Evolutionary conservation across 2,797 vertebrate species (phyloP).

Genomic region (Tragelaphus oryx): DNA sequence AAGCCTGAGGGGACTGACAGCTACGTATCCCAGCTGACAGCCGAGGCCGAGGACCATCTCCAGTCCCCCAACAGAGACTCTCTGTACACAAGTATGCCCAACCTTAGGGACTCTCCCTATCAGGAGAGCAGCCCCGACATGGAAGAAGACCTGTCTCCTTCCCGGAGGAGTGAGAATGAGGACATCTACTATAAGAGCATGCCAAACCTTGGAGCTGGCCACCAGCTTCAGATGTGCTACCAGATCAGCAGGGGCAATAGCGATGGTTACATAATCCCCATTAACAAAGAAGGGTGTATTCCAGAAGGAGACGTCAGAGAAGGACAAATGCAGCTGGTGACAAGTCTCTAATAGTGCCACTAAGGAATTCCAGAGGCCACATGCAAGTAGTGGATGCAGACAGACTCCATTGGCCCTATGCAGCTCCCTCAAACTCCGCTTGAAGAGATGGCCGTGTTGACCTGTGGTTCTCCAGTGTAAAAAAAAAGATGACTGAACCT

Average conservation of each 20-base stretch:
- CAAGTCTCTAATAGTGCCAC: constrained; percentile 94
- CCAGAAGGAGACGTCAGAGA: constrained; percentile 97
- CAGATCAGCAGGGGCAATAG: constrained; percentile 96
- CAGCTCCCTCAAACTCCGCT: constrained; percentile 76
- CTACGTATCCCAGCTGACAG: constrained; percentile 90
- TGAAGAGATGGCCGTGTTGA: constrained; percentile 81
- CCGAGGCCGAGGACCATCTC: constrained; percentile 89
- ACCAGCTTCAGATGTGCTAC: constrained; percentile 97
- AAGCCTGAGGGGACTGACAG: constrained; percentile 90
- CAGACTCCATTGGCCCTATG: constrained; percentile 74
- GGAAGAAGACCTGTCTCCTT: constrained; percentile 94
- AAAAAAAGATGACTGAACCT: constrained; percentile 82
- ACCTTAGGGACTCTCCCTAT: constrained; percentile 96
- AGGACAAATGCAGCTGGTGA: constrained; percentile 99
- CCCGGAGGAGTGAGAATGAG: constrained; percentile 93
- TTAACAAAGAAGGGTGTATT: constrained; percentile 93
- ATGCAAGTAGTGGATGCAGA: constrained; percentile 75
- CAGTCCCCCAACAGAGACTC: constrained; percentile 99
- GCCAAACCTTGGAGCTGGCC: constrained; percentile 95
- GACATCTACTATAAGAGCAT: constrained; percentile 99
- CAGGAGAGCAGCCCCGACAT: constrained; percentile 93
- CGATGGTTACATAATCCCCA: constrained; percentile 97
- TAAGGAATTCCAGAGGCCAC: constrained; percentile 84
- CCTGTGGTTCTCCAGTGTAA: constrained; percentile 82
- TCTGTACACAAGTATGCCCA: constrained; percentile 98